These are phyloP conservation scores for Uria lomvia DNA, from an alignment of 2,113 vertebrate genomes.

Conservation along the genomic window DNA sequence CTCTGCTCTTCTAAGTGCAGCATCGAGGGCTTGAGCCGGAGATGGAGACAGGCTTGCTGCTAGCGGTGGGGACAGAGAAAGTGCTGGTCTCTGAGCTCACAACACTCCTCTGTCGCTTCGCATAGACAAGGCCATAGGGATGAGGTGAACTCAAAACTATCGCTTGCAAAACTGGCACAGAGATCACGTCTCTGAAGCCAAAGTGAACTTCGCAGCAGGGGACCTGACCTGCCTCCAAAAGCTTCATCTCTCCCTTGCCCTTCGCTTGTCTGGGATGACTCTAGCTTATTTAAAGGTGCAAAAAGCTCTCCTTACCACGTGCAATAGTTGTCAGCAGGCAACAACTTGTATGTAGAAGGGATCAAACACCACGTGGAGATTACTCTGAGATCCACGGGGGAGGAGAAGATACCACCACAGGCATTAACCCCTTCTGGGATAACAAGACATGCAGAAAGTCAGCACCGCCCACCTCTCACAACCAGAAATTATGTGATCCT, in stretches of 20 bases:
- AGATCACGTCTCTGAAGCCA: not conserved
- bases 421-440: not conserved
- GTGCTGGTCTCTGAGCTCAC: not conserved
- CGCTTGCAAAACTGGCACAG: not conserved
- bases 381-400: not conserved
- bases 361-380: not conserved
- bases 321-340: not conserved
- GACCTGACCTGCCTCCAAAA: not conserved
- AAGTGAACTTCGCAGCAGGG: not conserved
- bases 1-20: not conserved
- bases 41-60: not conserved
- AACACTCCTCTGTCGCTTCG: rapidly evolving
- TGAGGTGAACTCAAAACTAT: not conserved
- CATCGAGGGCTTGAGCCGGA: not conserved
- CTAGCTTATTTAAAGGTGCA: not conserved
- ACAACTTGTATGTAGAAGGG: not conserved
- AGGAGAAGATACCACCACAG: not conserved
- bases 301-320: not conserved
- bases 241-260: not conserved
- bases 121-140: not conserved
- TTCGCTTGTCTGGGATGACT: not conserved
- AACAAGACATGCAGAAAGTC: not conserved
- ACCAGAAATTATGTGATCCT: not conserved
- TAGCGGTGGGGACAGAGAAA: not conserved
- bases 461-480: not conserved